These are phyloP conservation scores for Stichopus horrens DNA, from an alignment of 53 echinoderm and acorn worm species.

Conservation along the genomic window DNA sequence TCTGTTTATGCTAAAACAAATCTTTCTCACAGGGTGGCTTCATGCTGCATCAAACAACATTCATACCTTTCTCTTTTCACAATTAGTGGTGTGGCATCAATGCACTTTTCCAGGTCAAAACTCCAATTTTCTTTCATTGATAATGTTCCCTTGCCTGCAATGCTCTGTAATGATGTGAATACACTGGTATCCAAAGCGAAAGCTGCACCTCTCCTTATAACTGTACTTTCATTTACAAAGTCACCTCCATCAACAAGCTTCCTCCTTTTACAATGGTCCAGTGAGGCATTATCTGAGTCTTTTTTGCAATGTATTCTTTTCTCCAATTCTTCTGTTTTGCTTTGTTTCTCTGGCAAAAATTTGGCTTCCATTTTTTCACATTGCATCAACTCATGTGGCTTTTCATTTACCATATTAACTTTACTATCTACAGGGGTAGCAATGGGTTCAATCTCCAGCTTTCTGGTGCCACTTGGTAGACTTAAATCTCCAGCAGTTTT, in stretches of 20 bases:
- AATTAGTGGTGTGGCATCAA: slow-evolving; percentile 88
- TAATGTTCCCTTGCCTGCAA: neutral
- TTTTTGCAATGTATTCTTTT: neutral
- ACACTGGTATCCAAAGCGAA: neutral
- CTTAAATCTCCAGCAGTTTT: neutral
- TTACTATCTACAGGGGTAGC: neutral
- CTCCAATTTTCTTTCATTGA: slow-evolving; percentile 64
- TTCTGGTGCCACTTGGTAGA: neutral
- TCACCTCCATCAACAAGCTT: neutral
- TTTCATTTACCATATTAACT: neutral
- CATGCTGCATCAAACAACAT: too few relatives aligned
- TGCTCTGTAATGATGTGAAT: neutral
- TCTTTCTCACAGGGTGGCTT: too few relatives aligned
- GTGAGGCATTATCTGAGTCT: neutral
- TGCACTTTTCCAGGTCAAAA: slow-evolving; percentile 80
- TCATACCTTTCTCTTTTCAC: slow-evolving; percentile 35
- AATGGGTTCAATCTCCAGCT: neutral
- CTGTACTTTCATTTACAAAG: neutral
- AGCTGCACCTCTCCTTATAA: neutral
- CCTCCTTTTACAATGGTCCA: neutral
- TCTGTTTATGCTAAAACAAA: too few relatives aligned
- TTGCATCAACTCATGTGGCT: neutral
- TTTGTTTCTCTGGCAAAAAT: neutral
- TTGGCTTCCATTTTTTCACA: neutral
- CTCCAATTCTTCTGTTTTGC: neutral